Conservation (phyloP, 2,888 invertebrate genomes). For the Conomelus anceps region DNA sequence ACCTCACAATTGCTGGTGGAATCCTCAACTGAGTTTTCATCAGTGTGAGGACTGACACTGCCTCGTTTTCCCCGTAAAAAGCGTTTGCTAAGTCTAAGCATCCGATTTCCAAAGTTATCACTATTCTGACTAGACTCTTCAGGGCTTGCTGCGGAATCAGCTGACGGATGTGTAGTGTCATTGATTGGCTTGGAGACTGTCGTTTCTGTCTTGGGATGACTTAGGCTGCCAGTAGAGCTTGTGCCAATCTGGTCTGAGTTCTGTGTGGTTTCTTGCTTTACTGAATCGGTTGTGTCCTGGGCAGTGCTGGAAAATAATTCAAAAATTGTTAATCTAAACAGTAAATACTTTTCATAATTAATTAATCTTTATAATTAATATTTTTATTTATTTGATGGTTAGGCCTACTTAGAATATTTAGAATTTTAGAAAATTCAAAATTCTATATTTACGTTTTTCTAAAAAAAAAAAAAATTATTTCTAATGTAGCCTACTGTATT, state of each 20-base stretch:
- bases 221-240: not conserved
- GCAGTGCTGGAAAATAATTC: not conserved
- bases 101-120: slow-evolving; percentile 21
- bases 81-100: slow-evolving; percentile 22
- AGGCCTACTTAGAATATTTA: no score
- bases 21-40: not conserved
- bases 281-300: not conserved
- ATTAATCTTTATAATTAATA: no score
- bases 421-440: no score
- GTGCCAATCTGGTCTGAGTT: not conserved
- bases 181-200: not conserved
- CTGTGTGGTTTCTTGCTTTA: not conserved
- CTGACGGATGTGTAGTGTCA: not conserved
- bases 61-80: slow-evolving; percentile 11
- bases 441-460: no score
- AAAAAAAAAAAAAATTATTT: no score
- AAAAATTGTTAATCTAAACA: not conserved
- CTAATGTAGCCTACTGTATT: no score
- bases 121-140: slow-evolving; percentile 8
- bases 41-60: not conserved
- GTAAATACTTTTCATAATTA: not conserved
- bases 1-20: not conserved
- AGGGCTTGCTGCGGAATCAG: not conserved
- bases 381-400: no score
- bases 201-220: not conserved